Percentiles rank a stretch among this genome's conserved stretches.
These are phyloP conservation scores for Danio kyathit DNA, from an alignment of 2,797 vertebrate genomes.

Conservation along the genomic window DNA sequence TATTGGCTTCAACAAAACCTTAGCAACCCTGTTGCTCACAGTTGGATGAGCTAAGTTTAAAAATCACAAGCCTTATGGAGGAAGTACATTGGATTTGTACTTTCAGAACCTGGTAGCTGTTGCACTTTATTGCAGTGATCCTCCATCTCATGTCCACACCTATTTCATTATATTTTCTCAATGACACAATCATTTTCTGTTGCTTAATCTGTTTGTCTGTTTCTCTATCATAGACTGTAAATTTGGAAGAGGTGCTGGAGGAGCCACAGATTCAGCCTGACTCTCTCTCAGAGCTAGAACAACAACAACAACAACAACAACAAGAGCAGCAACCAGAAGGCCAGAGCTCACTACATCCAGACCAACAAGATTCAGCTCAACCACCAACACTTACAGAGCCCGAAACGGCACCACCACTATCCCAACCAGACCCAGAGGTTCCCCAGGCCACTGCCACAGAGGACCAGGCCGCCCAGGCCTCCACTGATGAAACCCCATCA, in stretches of 20 bases:
- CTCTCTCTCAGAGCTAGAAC: slow-evolving; percentile 63
- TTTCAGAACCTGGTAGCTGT: background rate
- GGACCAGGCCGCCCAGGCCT: slow-evolving; percentile 51
- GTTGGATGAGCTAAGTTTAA: background rate
- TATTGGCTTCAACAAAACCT: background rate
- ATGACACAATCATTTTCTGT: background rate
- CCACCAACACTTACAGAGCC: slow-evolving; percentile 1
- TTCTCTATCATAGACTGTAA: slow-evolving; percentile 78
- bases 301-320: slow-evolving; percentile 56
- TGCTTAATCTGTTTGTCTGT: background rate
- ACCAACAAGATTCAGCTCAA: slow-evolving; percentile 20
- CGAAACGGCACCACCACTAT: slow-evolving; percentile 16
- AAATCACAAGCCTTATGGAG: background rate
- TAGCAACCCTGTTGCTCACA: background rate
- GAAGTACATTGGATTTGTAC: background rate
- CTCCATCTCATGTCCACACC: background rate
- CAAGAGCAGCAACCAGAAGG: slow-evolving; percentile 27
- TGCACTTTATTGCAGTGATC: background rate
- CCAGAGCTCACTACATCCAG: slow-evolving; percentile 14
- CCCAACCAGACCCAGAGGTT: slow-evolving; percentile 59
- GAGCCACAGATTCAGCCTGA: slow-evolving; percentile 62
- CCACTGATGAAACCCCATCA: slow-evolving; percentile 31
- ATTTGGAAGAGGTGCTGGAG: slow-evolving; percentile 71
- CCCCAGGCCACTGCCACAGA: slow-evolving; percentile 42
- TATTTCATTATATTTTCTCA: background rate